These are phyloP conservation scores for Seriola dumerili DNA, from an alignment of 2,113 vertebrate species.

Conservation along the genomic window DNA sequence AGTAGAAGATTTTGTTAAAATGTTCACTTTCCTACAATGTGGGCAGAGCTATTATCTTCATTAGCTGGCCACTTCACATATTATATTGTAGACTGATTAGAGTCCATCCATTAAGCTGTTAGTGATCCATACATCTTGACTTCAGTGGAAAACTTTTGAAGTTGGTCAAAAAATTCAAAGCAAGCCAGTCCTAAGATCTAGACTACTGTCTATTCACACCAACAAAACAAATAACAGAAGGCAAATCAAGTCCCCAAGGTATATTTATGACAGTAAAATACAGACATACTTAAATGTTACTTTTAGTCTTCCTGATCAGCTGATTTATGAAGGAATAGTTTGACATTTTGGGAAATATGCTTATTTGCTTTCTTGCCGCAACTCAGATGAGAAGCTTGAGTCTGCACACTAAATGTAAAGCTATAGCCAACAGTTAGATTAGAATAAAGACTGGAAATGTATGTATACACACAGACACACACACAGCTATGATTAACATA, in stretches of 20 bases:
- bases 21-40: constrained; percentile 1
- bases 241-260: not conserved
- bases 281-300: not conserved
- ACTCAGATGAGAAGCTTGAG: no score
- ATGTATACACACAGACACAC: no score
- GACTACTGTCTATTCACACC: not conserved
- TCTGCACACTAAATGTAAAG: not conserved
- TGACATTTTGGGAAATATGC: not conserved
- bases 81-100: not conserved
- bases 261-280: not conserved
- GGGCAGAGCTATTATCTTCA: constrained; percentile 21
- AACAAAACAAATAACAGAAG: not conserved
- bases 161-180: not conserved
- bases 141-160: not conserved
- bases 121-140: constrained; percentile 1
- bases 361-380: not conserved
- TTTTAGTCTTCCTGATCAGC: not conserved
- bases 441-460: no score
- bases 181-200: not conserved
- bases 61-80: constrained; percentile 4
- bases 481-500: no score
- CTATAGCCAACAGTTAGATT: not conserved
- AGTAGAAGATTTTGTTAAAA: not conserved
- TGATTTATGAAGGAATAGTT: not conserved
- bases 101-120: constrained; percentile 9